Evolutionary conservation across 2,888 invertebrate species (phyloP).

Genomic region (Abrostola tripartita): DNA sequence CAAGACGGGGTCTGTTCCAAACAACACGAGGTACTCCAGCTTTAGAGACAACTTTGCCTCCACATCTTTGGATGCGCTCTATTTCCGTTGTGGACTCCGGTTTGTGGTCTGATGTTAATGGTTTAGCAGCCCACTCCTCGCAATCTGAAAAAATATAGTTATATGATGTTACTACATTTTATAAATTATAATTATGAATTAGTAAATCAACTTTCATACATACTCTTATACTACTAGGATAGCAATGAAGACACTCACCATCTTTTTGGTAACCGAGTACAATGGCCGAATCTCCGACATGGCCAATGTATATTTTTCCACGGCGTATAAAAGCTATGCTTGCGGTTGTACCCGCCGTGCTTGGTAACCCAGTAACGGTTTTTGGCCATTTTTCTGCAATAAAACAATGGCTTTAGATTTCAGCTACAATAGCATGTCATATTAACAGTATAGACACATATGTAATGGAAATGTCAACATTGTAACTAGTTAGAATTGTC

Average conservation of each 20-base stretch:
- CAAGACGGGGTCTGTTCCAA: slow-evolving; percentile 97
- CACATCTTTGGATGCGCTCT: slow-evolving; percentile 93
- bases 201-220: not conserved
- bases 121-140: slow-evolving; percentile 93
- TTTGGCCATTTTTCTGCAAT: slow-evolving; percentile 97
- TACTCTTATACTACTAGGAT: not conserved
- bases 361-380: slow-evolving; percentile 97
- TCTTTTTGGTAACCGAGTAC: slow-evolving; percentile 94
- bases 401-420: slow-evolving; percentile 15
- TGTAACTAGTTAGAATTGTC: not conserved
- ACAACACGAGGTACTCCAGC: slow-evolving; percentile 98
- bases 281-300: slow-evolving; percentile 99
- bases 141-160: slow-evolving; percentile 76
- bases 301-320: slow-evolving; percentile 98
- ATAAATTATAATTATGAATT: not conserved
- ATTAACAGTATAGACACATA: no score
- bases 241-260: slow-evolving; percentile 70
- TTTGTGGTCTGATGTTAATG: slow-evolving; percentile 97
- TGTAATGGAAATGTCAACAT: not conserved
- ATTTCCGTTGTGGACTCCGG: slow-evolving; percentile 96
- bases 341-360: slow-evolving; percentile 99
- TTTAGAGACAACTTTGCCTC: slow-evolving; percentile 92
- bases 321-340: slow-evolving; percentile 98
- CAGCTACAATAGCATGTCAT: not conserved
- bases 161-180: not conserved